phyloP scores from a whole-genome alignment of 2,888 invertebrate genomes.

The Pandemis heparana region DNA sequence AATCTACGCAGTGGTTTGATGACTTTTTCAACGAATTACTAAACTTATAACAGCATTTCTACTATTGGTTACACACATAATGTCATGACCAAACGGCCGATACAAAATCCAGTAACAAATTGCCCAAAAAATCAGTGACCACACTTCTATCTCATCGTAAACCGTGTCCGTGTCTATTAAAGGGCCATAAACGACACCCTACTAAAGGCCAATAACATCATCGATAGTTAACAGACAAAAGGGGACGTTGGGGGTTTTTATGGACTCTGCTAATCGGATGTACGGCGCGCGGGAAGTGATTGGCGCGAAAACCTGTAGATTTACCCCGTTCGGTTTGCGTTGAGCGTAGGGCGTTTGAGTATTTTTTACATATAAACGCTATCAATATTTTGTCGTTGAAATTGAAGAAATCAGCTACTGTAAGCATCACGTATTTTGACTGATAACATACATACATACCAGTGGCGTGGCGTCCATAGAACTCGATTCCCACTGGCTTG shows the following conservation, averaged over 20 bases:
- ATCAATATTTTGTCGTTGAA: no score
- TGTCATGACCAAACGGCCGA: neutral
- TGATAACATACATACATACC: no score
- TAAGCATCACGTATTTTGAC: no score
- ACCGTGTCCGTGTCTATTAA: conserved; percentile 30
- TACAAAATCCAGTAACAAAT: neutral
- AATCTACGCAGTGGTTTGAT: no score
- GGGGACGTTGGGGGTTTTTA: conserved; percentile 4
- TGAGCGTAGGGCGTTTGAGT: neutral
- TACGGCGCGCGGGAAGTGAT: neutral
- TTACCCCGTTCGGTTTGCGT: neutral
- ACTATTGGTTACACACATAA: no score
- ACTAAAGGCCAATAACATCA: conserved; percentile 15
- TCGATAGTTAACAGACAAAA: conserved; percentile 7
- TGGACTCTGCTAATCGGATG: conserved; percentile 12
- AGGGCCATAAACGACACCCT: conserved; percentile 34
- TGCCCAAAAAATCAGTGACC: conserved; percentile 20
- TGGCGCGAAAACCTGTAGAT: conserved; percentile 7
- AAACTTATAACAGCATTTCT: no score
- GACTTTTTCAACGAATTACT: no score
- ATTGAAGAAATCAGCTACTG: no score
- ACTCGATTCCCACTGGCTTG: no score
- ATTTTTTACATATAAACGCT: neutral
- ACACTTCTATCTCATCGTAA: conserved; percentile 29
- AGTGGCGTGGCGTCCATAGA: no score